Conservation (phyloP, 2,797 vertebrate genomes). For the Danio jaintianensis region DNA sequence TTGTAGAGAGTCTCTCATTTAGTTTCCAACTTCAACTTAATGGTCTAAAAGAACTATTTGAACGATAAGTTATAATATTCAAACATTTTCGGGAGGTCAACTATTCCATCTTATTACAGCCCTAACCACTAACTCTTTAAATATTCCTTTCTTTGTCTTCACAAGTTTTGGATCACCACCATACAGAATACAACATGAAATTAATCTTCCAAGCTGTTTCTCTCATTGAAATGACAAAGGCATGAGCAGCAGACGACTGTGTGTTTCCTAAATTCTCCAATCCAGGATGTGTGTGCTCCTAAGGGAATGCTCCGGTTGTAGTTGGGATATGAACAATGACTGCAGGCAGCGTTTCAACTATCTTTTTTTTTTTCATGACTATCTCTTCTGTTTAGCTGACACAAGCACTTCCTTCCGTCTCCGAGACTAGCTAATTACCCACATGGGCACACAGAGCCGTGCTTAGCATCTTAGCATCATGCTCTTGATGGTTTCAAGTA, state of each 20-base stretch:
- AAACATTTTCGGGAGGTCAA: not conserved
- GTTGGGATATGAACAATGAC: conserved; percentile 11
- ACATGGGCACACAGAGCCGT: conserved; percentile 17
- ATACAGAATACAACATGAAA: not conserved
- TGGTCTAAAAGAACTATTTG: not conserved
- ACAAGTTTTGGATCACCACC: conserved; percentile 15
- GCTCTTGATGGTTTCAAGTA: not conserved
- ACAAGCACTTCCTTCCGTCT: conserved; percentile 52
- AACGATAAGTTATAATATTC: too few species aligned
- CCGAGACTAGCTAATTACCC: conserved; percentile 36
- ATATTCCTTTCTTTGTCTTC: not conserved
- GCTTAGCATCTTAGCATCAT: conserved; percentile 10
- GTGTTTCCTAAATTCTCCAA: not conserved
- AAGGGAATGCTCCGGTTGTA: not conserved
- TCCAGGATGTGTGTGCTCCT: not conserved
- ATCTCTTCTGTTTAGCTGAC: conserved; percentile 68
- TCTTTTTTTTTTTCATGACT: not conserved
- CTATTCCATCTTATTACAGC: conserved; percentile 10
- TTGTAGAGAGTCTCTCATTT: not conserved
- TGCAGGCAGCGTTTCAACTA: conserved; percentile 16
- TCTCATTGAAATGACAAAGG: conserved; percentile 11
- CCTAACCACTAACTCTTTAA: not conserved
- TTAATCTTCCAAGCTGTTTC: conserved; percentile 5
- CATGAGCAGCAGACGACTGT: not conserved
- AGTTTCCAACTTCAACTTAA: not conserved